A percentile compares a stretch with the other conserved stretches of the same genome.
phyloP scores from a whole-genome alignment of 2,113 vertebrate genomes.

The Cyprinus carpio region DNA sequence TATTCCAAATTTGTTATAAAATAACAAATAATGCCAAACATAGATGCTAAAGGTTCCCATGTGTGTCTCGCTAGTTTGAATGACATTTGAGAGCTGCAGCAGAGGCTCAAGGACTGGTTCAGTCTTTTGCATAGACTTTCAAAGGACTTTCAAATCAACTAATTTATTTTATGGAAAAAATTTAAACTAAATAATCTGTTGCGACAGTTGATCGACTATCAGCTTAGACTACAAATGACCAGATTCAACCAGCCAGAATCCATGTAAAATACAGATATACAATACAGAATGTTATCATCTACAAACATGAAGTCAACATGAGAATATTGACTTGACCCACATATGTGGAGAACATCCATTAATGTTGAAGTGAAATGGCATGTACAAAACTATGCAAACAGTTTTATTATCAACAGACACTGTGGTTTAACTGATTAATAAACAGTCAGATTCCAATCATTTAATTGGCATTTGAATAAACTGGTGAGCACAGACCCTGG shows the following conservation, averaged over 20 bases:
- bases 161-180: background rate
- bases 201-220: background rate
- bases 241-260: background rate
- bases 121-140: too few species aligned
- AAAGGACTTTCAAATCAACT: background rate
- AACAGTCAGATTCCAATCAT: constrained; percentile 32
- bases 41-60: background rate
- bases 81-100: background rate
- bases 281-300: background rate
- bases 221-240: background rate
- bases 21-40: background rate
- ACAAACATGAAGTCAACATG: background rate
- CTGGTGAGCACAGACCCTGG: constrained; percentile 10
- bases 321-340: background rate
- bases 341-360: background rate
- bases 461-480: constrained; percentile 40
- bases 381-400: background rate
- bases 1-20: background rate
- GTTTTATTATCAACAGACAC: background rate
- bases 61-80: background rate
- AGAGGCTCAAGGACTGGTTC: background rate
- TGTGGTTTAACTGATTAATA: constrained; percentile 29
- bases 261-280: background rate
- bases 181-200: background rate
- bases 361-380: background rate